Base-by-base conservation (phyloP, 2,797 vertebrate genomes). In the Delichon dasypus region DNA sequence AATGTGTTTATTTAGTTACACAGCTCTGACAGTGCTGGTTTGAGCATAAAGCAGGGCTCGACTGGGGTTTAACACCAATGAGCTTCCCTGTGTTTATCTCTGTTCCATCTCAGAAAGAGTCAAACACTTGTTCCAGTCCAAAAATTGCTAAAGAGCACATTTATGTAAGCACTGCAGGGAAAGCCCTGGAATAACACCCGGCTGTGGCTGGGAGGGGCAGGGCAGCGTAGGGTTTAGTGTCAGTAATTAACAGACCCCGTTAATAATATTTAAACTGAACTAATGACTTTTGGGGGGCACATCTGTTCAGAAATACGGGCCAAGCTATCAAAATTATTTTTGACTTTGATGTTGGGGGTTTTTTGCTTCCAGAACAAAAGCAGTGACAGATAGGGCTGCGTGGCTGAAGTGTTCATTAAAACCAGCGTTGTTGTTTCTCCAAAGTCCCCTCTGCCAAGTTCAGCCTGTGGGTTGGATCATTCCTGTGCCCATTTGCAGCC, bases 71-170 rank as follows among this genome's bases (percentile, higher is more conserved):
- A 30, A 7, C 21, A 25, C 60, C 3, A 2, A 15, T 15, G 67
- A 79, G 50, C 54, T 75, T 82, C 47, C 82, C 82, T 77, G 60
- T 70, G 55, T 94, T 90, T 79, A 34, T 79, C 75, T 91, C 85
- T 0, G 0, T 36, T 88, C 85, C 65, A 38, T 85, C 82, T 75
- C 85, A 91, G 89, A 72, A 93, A 61, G 90, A 80, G 61, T 85
- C 92, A 73, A 90, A 73, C 45, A 16, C 91, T 91, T 91, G 75
- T 85, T 94, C 79, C 85, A 66, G 34, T 72, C 87, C 89, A 81
- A 51, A 87, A 94, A 61, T 34, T 45, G 61, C 80, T 68, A 5
- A 85, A 65, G 77, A 87, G 64, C 68, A 29, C 48, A 8, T 91
- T 93, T 74, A 60, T 62, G 83, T 85, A 70, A 95, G 85, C 54